A percentile compares a stretch with the other conserved stretches of the same genome.
These are phyloP conservation scores for Labroides dimidiatus DNA, from an alignment of 2,797 vertebrate genomes.

Conservation along the genomic window DNA sequence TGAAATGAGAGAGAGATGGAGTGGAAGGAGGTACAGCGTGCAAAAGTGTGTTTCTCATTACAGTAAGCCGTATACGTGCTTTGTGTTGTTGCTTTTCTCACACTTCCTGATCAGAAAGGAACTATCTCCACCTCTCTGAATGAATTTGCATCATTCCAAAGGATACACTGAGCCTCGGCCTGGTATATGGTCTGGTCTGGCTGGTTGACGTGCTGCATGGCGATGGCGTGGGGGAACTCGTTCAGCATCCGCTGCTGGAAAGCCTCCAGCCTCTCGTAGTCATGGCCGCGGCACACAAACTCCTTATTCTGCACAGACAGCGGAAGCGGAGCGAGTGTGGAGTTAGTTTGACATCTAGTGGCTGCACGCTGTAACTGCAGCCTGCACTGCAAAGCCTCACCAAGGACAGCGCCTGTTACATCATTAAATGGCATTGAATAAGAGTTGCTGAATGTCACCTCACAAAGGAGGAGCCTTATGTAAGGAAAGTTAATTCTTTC, in stretches of 20 bases:
- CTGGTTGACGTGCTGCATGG: conserved; percentile 99
- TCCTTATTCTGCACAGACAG: conserved; percentile 90
- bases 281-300: conserved; percentile 96
- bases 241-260: conserved; percentile 97
- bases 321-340: not conserved
- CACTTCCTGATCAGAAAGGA: conserved; percentile 1
- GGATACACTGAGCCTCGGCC: conserved; percentile 99
- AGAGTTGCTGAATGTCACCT: conserved; percentile 73
- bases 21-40: not conserved
- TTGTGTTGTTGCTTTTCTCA: conserved; percentile 5
- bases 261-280: conserved; percentile 96
- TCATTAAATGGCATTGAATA: conserved; percentile 65
- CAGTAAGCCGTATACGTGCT: not conserved
- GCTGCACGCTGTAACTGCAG: conserved; percentile 39
- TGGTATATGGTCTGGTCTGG: conserved; percentile 99
- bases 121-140: not conserved
- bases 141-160: conserved; percentile 12
- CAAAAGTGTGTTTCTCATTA: not conserved
- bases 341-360: conserved; percentile 83
- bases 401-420: conserved; percentile 65
- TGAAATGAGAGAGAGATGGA: too few relatives aligned
- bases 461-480: conserved; percentile 57
- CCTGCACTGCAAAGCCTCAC: conserved; percentile 13
- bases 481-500: conserved; percentile 59
- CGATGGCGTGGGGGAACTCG: conserved; percentile 96